Conservation (phyloP, 2,797 vertebrate species). For the Iguana delicatissima region DNA sequence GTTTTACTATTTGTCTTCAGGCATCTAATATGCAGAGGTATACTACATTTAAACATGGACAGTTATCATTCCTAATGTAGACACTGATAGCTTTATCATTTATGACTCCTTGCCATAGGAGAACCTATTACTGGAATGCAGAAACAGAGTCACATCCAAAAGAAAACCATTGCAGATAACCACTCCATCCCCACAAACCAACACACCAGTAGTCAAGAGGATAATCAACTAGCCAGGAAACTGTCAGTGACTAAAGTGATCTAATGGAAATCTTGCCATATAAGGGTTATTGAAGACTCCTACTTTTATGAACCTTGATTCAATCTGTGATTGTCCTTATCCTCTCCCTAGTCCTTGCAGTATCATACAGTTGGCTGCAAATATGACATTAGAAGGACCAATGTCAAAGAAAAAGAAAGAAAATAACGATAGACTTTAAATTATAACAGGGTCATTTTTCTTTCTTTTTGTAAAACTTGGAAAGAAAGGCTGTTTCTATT, state of each 20-base stretch:
- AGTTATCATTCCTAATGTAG: background rate
- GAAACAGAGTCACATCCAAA: background rate
- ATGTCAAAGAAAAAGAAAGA: background rate
- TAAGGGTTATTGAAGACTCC: too few species aligned
- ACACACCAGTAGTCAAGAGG: background rate
- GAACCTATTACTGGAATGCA: background rate
- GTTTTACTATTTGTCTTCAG: background rate
- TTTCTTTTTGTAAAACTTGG: background rate
- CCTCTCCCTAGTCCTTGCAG: background rate
- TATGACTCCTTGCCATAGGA: background rate
- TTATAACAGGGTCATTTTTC: background rate
- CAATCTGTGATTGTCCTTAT: background rate
- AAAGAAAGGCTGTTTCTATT: background rate
- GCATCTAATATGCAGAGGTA: background rate
- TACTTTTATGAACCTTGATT: background rate
- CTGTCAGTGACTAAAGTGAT: too few species aligned
- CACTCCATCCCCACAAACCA: background rate
- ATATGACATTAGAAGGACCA: background rate
- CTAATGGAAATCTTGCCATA: too few species aligned
- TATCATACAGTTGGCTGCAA: background rate
- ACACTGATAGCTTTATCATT: background rate
- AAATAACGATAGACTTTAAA: too few species aligned
- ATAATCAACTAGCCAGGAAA: background rate
- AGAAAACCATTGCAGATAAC: background rate
- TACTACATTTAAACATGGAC: background rate